phyloP scores from a whole-genome alignment of 2,113 vertebrate species.

The Xiphophorus maculatus region DNA sequence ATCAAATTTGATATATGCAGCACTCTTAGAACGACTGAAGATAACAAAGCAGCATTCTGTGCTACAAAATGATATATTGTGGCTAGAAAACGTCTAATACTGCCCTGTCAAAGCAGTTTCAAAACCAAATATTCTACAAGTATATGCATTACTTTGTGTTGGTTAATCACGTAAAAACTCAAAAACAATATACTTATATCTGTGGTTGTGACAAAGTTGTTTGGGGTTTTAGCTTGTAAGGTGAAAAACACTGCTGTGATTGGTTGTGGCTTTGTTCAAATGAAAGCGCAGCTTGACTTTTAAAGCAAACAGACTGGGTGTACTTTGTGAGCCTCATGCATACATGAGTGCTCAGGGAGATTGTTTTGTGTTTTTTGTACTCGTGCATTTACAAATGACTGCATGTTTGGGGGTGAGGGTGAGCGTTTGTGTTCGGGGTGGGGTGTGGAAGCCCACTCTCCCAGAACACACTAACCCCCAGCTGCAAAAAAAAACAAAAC shows the following conservation, averaged over 20 bases:
- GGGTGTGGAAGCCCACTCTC: background rate
- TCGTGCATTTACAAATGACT: constrained; percentile 4
- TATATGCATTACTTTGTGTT: background rate
- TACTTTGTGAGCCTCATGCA: background rate
- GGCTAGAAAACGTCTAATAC: no score
- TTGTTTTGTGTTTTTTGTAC: background rate
- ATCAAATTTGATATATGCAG: no score
- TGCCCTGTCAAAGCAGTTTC: no score
- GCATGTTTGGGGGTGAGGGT: background rate
- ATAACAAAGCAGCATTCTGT: no score
- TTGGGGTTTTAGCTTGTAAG: background rate
- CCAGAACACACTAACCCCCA: constrained; percentile 14
- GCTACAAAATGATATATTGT: no score
- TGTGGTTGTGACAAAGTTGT: background rate
- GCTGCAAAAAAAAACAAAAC: constrained; percentile 12
- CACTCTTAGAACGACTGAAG: no score
- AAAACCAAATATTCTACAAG: background rate
- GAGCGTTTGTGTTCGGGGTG: background rate
- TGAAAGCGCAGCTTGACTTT: constrained; percentile 14
- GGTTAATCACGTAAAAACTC: background rate
- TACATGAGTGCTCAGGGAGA: background rate
- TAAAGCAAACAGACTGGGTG: constrained; percentile 9
- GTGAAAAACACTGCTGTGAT: background rate
- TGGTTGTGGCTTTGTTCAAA: constrained; percentile 13
- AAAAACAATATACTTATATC: background rate